Conservation (phyloP, 2,888 invertebrate species). For the Dryocosmus kuriphilus region DNA sequence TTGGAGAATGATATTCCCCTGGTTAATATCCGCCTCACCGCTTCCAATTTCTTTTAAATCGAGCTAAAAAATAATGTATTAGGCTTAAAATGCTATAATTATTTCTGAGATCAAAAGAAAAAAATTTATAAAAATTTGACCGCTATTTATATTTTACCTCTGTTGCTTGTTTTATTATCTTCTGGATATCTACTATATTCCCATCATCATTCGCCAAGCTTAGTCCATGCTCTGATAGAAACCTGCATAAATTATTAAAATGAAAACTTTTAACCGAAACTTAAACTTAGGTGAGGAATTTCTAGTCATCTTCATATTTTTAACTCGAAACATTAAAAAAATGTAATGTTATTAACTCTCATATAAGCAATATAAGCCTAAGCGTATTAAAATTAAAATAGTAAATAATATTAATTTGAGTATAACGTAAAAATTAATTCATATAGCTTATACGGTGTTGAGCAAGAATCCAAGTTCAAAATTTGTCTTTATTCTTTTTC, state of each 20-base stretch:
- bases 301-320: not conserved
- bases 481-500: not conserved
- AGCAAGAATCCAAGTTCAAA: not conserved
- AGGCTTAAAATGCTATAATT: slow-evolving; percentile 35
- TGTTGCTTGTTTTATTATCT: slow-evolving; percentile 83
- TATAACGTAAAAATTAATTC: no score
- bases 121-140: slow-evolving; percentile 52
- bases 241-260: slow-evolving; percentile 78
- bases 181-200: slow-evolving; percentile 82
- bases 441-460: no score
- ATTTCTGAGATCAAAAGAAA: slow-evolving; percentile 43
- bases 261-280: not conserved
- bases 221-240: slow-evolving; percentile 85
- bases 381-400: no score
- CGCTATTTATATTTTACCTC: slow-evolving; percentile 80
- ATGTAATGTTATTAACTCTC: no score
- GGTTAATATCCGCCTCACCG: slow-evolving; percentile 72
- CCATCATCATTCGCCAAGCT: slow-evolving; percentile 84
- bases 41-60: slow-evolving; percentile 92
- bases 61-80: slow-evolving; percentile 78
- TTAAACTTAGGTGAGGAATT: not conserved
- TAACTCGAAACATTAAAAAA: no score
- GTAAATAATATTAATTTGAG: no score
- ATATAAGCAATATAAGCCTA: no score
- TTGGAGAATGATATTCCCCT: slow-evolving; percentile 85